Evolutionary conservation across 2,888 invertebrate species (phyloP), one percentile per base, ranked within the genome.

Genomic region (Deroplatys truncata): DNA sequence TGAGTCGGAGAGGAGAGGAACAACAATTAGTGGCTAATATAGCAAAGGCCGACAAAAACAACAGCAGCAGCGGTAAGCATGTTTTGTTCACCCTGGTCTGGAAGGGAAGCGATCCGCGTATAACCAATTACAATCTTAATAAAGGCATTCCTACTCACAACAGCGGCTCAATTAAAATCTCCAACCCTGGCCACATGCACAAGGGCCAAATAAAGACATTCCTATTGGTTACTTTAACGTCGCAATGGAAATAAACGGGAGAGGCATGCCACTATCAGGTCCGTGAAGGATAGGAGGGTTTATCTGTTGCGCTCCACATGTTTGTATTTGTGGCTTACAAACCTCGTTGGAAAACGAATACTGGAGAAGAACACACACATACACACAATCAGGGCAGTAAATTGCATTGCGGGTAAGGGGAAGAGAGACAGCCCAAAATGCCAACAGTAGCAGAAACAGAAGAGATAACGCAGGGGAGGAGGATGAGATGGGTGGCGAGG

Each of bases 101-200:
- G 56, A 72, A 72, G 56, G 56, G 56, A 72, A 72, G 56, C 56
- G 56, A 72, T 72, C 25, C 20, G 20, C 56, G 20, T 72, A 72
- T 72, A 72, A 72, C 82, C 87, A 82, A 87, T 87, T 87, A 87
- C 87, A 87, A 87, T 82, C 87, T 87, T 87, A 87, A 87, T 87
- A 87, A 87, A 87, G 87, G 87, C 82, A 87, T 87, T 87, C 87
- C 87, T 31, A 82, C 82, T 85, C 49, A 85, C 56, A 72, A 72
- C 88, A 43, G 89, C 85, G 85, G 89, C 89, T 90, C 89, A 90
- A 90, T 90, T 90, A 90, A 90, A 90, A 90, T 90, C 85, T 72
- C 56, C 56, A 72, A 72, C 56, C 56, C 56, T 20, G 56, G 56
- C 56, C 56, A 72, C 20, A 72, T 72, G 56, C 56, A 72, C 56